These are phyloP conservation scores for Octomys mimax DNA, from an alignment of 2,797 vertebrate genomes.

Conservation along the genomic window DNA sequence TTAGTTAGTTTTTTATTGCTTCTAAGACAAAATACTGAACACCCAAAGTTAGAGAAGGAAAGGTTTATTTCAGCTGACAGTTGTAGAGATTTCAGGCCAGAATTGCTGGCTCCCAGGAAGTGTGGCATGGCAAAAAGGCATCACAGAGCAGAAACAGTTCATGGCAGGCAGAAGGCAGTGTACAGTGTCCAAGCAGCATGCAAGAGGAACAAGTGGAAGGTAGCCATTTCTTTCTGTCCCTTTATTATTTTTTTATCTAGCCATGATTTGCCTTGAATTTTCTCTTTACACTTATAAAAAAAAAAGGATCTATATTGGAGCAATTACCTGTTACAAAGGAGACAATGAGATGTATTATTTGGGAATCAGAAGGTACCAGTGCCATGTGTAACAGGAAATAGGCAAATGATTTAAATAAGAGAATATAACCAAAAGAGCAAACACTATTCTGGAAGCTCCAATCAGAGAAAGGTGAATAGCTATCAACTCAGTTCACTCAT, in stretches of 20 bases:
- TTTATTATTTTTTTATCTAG: neutral
- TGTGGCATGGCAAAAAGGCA: neutral
- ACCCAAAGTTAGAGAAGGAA: neutral
- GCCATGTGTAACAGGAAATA: neutral
- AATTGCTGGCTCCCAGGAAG: neutral
- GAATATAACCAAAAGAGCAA: neutral
- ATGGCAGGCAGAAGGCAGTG: neutral
- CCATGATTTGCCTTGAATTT: neutral
- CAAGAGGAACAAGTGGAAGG: neutral
- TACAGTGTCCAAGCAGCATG: neutral
- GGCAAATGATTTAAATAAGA: neutral
- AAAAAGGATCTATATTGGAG: neutral
- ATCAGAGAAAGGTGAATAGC: neutral
- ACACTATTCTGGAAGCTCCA: slow-evolving; percentile 6
- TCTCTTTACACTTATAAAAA: slow-evolving; percentile 26
- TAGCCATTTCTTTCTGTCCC: neutral
- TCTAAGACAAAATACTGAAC: neutral
- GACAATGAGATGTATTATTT: neutral
- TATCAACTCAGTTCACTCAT: neutral
- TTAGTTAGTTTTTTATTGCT: neutral
- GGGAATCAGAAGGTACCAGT: neutral
- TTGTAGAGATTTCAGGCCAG: neutral
- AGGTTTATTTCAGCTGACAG: neutral
- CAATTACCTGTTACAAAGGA: neutral
- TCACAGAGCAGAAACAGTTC: neutral